phyloP scores from a whole-genome alignment of 1,140 invertebrate species.

The Pomacea maculata region DNA sequence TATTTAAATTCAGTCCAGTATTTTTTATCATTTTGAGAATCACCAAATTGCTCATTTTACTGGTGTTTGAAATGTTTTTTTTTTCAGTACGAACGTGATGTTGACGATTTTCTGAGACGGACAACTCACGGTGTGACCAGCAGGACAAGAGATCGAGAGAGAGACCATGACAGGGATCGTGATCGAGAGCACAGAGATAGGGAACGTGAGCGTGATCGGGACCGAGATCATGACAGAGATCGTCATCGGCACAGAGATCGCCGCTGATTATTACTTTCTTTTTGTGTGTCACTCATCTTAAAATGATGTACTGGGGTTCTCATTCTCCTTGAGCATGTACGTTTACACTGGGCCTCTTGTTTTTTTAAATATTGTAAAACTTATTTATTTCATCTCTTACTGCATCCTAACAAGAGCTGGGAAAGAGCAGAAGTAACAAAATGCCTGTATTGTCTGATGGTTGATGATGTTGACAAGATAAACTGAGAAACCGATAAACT shows the following conservation, averaged over 20 bases:
- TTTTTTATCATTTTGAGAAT: no score
- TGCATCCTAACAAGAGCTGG: no score
- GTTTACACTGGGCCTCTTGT: not conserved
- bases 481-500: no score
- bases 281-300: not conserved
- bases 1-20: no score
- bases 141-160: constrained; percentile 68
- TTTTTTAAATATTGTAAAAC: no score
- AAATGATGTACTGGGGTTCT: not conserved
- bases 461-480: no score
- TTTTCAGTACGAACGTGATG: constrained; percentile 82
- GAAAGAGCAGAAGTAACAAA: no score
- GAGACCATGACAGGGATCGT: constrained; percentile 39
- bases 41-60: no score
- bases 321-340: not conserved
- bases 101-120: constrained; percentile 89
- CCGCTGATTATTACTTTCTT: constrained; percentile 25
- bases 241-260: constrained; percentile 43
- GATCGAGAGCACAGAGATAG: constrained; percentile 25
- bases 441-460: no score
- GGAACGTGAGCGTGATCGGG: constrained; percentile 21
- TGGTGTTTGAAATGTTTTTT: not conserved
- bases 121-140: constrained; percentile 72
- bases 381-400: no score
- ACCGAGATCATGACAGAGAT: constrained; percentile 34